Conservation (phyloP, 2,888 invertebrate species). For the Ecliptopera silaceata region DNA sequence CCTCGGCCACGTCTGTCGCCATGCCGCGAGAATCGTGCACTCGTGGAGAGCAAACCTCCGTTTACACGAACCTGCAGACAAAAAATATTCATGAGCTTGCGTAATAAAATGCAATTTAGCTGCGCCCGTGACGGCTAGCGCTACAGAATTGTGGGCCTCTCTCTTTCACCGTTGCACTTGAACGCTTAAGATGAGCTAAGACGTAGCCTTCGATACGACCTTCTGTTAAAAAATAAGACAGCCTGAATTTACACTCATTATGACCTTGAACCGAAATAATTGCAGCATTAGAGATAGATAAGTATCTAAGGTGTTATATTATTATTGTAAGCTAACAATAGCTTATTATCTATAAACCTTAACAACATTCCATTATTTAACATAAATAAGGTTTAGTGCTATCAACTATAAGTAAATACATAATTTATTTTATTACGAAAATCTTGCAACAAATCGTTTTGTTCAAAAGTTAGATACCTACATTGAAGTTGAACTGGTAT, state of each 20-base stretch:
- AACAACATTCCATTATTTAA: background rate
- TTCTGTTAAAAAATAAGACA: conserved; percentile 11
- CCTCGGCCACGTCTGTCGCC: conserved; percentile 73
- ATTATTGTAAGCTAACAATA: background rate
- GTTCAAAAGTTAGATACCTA: conserved; percentile 6
- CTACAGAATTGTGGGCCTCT: conserved; percentile 67
- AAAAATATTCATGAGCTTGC: conserved; percentile 69
- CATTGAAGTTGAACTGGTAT: background rate
- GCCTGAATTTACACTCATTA: background rate
- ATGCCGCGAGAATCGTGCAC: conserved; percentile 70
- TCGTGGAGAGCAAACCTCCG: conserved; percentile 53
- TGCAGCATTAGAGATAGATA: background rate
- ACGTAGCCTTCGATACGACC: conserved; percentile 10
- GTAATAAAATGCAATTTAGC: conserved; percentile 65
- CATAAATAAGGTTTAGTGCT: background rate
- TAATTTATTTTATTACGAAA: background rate
- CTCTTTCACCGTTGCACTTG: conserved; percentile 72
- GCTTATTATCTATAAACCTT: background rate
- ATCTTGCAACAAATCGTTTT: conserved; percentile 5
- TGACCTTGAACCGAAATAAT: background rate
- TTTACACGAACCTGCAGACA: conserved; percentile 69
- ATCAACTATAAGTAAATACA: background rate
- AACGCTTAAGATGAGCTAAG: conserved; percentile 56
- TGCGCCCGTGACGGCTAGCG: conserved; percentile 58
- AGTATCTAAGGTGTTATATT: background rate